These are phyloP conservation scores for Psittacula derbiana DNA, from an alignment of 2,797 vertebrate species.

Conservation along the genomic window DNA sequence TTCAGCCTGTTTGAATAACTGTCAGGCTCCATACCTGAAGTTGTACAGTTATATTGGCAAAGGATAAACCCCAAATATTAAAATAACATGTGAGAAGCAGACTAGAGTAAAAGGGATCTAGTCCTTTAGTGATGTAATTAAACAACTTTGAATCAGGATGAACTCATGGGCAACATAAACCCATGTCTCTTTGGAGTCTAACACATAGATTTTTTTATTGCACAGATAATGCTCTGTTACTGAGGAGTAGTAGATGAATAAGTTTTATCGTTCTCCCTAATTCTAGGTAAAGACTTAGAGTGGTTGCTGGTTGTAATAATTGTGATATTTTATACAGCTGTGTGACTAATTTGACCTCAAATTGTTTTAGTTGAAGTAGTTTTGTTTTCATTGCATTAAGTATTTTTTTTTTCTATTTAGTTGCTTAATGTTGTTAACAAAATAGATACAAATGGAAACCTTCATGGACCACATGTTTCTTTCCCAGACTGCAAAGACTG, in stretches of 20 bases:
- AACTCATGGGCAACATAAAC: neutral
- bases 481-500: neutral
- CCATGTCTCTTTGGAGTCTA: neutral
- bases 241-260: neutral
- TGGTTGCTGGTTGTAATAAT: neutral
- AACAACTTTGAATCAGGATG: neutral
- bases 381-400: slow-evolving; percentile 8
- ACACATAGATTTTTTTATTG: neutral
- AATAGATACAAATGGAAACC: slow-evolving; percentile 27
- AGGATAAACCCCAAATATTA: neutral
- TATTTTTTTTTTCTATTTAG: neutral
- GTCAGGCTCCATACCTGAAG: neutral
- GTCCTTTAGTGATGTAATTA: neutral
- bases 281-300: neutral
- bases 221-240: neutral
- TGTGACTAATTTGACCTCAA: neutral
- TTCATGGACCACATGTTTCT: slow-evolving; percentile 33
- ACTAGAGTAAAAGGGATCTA: neutral
- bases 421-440: neutral
- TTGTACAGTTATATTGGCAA: neutral
- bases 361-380: neutral
- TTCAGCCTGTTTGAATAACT: neutral
- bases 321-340: neutral
- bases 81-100: neutral
- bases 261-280: neutral